These are phyloP conservation scores for Campylomormyrus numenius DNA, from an alignment of 2,113 vertebrate genomes.

Conservation along the genomic window DNA sequence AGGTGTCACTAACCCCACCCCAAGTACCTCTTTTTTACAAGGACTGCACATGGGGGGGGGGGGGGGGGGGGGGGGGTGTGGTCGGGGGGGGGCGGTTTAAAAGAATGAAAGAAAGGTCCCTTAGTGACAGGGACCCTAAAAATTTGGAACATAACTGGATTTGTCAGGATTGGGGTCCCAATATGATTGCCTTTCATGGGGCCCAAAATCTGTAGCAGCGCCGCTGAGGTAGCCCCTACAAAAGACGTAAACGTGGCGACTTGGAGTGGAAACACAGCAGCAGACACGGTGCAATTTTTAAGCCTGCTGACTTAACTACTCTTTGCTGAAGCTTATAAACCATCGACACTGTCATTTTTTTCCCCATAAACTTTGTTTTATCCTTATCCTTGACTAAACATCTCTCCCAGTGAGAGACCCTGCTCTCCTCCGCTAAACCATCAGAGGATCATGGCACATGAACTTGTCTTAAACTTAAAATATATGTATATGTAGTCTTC, in stretches of 20 bases:
- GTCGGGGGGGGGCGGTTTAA: neutral
- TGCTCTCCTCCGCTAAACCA: neutral
- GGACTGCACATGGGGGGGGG: too few relatives aligned
- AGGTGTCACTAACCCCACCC: too few relatives aligned
- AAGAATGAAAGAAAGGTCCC: neutral
- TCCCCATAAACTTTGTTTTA: neutral
- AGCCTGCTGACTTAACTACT: neutral
- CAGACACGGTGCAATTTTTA: neutral
- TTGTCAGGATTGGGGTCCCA: neutral
- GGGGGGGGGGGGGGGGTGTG: too few relatives aligned
- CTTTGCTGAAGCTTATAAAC: neutral
- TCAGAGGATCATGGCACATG: neutral
- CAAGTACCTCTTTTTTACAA: too few relatives aligned
- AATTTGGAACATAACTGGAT: neutral
- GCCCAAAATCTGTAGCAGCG: neutral
- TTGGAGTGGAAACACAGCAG: neutral
- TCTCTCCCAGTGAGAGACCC: neutral
- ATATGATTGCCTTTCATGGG: neutral
- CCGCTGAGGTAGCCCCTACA: neutral
- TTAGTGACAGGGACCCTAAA: neutral
- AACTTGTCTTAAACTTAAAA: neutral
- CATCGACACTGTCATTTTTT: neutral
- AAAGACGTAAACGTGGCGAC: neutral
- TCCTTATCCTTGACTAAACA: conserved; percentile 1
- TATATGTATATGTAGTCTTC: neutral